phyloP scores from a whole-genome alignment of 2,888 invertebrate genomes.

The Elgonia sp. region DNA sequence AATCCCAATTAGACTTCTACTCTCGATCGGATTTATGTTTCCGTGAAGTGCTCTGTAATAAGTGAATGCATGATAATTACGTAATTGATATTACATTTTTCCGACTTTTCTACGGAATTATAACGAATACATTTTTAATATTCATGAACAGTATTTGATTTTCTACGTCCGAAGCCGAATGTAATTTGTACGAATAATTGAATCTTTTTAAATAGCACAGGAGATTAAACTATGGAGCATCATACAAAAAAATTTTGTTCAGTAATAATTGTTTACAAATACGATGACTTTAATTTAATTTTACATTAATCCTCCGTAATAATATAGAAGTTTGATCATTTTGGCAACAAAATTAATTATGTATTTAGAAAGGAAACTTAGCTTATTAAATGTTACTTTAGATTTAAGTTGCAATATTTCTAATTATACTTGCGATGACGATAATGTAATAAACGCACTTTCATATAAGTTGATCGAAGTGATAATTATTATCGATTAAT shows the following conservation, averaged over 20 bases:
- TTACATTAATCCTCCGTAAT: too few relatives aligned
- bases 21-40: conserved; percentile 62
- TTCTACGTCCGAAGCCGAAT: neutral
- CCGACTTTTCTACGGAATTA: neutral
- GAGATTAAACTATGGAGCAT: neutral
- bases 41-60: conserved; percentile 39
- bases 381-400: conserved; percentile 16
- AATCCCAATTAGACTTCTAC: conserved; percentile 63
- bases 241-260: too few relatives aligned
- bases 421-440: conserved; percentile 24
- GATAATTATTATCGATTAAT: conserved; percentile 26
- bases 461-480: neutral
- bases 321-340: too few relatives aligned
- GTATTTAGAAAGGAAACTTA: conserved; percentile 2
- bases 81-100: conserved; percentile 45
- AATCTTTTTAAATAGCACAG: neutral
- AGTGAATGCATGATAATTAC: conserved; percentile 52
- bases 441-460: conserved; percentile 23
- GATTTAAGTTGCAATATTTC: conserved; percentile 24
- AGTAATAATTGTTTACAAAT: too few relatives aligned
- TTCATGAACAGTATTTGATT: conserved; percentile 7
- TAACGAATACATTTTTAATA: conserved; percentile 18
- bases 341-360: neutral
- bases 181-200: conserved; percentile 1
- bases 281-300: too few relatives aligned